Conservation (phyloP, 2,113 vertebrate genomes). For the Ochotona princeps region DNA sequence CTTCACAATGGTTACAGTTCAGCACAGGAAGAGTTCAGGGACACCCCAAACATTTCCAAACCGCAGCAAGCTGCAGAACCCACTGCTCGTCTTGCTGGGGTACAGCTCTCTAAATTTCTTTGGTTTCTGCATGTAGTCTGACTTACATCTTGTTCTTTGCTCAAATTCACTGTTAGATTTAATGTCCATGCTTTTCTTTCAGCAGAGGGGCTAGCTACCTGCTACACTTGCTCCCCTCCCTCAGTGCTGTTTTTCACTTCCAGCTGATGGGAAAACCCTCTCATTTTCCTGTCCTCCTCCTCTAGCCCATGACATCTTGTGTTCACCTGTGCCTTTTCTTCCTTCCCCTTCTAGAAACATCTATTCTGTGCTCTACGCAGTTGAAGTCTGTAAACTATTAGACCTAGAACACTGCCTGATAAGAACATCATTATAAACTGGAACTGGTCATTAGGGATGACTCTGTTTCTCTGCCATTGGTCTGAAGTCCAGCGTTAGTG, state of each 20-base stretch:
- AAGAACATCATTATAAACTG: neutral
- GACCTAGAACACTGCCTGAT: neutral
- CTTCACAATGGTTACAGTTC: no score
- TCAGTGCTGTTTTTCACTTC: neutral
- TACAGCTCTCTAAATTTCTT: neutral
- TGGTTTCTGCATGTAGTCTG: neutral
- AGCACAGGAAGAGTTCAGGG: no score
- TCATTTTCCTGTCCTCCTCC: neutral
- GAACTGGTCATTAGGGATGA: neutral
- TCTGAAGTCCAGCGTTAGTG: neutral
- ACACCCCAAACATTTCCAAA: no score
- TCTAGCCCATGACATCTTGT: neutral
- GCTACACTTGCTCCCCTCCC: neutral
- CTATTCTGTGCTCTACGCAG: neutral
- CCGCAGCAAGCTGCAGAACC: no score
- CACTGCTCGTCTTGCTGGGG: neutral
- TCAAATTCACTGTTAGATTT: neutral
- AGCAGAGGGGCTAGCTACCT: neutral
- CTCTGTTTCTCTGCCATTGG: neutral
- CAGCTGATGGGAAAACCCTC: neutral
- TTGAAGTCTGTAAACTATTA: slow-evolving; percentile 13
- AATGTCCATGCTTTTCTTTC: neutral
- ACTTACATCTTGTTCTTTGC: neutral
- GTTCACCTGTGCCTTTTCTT: neutral
- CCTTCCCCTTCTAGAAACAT: neutral